Evolutionary conservation across 2,797 vertebrate species (phyloP).

Genomic region (Trematomus bernacchii): DNA sequence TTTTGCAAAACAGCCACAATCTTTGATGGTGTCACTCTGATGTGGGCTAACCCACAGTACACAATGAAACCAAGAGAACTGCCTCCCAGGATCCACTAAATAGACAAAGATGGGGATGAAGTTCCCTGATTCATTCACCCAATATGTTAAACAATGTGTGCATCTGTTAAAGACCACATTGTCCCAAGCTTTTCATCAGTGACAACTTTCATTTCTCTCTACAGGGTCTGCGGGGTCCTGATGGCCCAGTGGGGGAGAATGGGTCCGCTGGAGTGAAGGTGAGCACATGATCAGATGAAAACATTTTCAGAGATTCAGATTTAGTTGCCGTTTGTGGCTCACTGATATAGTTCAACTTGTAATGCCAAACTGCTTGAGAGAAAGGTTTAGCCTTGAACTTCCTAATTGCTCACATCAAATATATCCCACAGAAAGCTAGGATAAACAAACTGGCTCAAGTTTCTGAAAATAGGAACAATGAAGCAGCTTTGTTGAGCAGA

Average conservation of each 20-base stretch:
- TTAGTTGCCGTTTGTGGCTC: background rate
- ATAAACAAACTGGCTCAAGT: constrained; percentile 22
- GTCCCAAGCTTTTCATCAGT: constrained; percentile 31
- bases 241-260: constrained; percentile 75
- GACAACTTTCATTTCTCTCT: constrained; percentile 25
- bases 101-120: constrained; percentile 41
- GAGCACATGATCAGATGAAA: constrained; percentile 35
- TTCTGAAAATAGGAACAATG: background rate
- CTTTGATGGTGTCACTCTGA: constrained; percentile 36
- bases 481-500: constrained; percentile 41
- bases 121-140: constrained; percentile 29
- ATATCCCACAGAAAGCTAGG: constrained; percentile 13
- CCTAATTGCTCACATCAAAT: constrained; percentile 30
- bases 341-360: background rate
- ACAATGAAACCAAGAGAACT: constrained; percentile 30
- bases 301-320: background rate
- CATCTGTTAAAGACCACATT: constrained; percentile 25
- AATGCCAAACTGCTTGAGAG: constrained; percentile 1
- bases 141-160: constrained; percentile 31
- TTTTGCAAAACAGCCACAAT: constrained; percentile 55
- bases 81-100: constrained; percentile 33
- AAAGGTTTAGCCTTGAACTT: constrained; percentile 14
- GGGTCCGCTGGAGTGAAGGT: constrained; percentile 80
- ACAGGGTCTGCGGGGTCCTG: constrained; percentile 80
- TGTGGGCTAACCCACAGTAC: constrained; percentile 29